Conservation (phyloP, 2,113 vertebrate genomes). For the Pao palembangensis region DNA sequence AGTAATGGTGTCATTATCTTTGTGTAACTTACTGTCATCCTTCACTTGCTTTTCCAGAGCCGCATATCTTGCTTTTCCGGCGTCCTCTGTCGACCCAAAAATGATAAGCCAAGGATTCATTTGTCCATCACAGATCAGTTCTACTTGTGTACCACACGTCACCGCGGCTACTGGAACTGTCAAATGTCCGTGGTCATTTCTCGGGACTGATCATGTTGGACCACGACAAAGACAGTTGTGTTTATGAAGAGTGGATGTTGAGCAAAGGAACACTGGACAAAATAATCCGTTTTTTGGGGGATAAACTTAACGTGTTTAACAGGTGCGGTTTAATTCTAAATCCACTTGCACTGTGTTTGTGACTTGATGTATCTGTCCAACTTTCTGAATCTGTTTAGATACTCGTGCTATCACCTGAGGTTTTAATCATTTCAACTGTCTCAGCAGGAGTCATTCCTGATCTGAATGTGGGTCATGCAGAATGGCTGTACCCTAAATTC, state of each 20-base stretch:
- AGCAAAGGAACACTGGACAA: conserved; percentile 12
- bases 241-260: conserved; percentile 49
- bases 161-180: not conserved
- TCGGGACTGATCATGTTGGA: conserved; percentile 44
- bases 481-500: conserved; percentile 10
- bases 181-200: conserved; percentile 9
- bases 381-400: conserved; percentile 46
- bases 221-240: conserved; percentile 40
- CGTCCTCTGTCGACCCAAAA: conserved; percentile 65
- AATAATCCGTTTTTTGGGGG: conserved; percentile 5
- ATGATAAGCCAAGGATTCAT: conserved; percentile 30
- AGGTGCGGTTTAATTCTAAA: not conserved
- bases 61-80: conserved; percentile 78
- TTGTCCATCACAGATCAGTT: conserved; percentile 40
- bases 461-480: conserved; percentile 3
- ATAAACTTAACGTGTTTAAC: conserved; percentile 6
- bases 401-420: conserved; percentile 26
- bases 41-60: conserved; percentile 55
- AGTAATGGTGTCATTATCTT: not conserved
- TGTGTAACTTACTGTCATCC: conserved; percentile 2
- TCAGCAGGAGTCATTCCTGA: conserved; percentile 9
- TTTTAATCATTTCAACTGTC: conserved; percentile 14
- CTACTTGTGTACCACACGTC: not conserved
- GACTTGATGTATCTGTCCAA: conserved; percentile 21
- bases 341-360: conserved; percentile 30